Evolutionary conservation across 2,113 vertebrate genomes (phyloP), one percentile per base, ranked within the genome.

Genomic region (Pygoscelis adeliae): DNA sequence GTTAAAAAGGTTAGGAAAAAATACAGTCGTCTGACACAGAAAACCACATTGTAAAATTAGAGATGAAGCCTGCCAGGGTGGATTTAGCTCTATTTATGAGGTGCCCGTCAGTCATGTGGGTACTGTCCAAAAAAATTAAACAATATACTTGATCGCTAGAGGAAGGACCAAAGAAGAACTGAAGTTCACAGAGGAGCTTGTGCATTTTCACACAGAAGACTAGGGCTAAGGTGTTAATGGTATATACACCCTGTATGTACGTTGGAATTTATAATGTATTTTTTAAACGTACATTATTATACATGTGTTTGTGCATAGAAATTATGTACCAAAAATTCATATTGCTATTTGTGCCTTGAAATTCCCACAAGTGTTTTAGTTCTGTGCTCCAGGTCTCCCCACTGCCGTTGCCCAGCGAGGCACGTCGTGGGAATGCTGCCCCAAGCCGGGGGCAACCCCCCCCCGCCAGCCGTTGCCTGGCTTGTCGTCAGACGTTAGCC

Each of bases 21-120:
- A 27, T 13, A 9, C 18, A 59, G 49, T 77, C 11, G 4, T 62
- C 91, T 86, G 50, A 87, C 66, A 90, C 6, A 50, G 62, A 77
- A 93, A 93, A 85, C 9, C 67, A 50, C 46, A 11, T 25, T 34
- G 55, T 40, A 88, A 91, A 92, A 96, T 63, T n/a, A 79, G 82
- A 94, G 71, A 8, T 85, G 62, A 96, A 91, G 29, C 36, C 91
- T 96, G 93, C 63, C 89, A 88, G 63, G 46, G 34, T 73, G 40
- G 62, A 83, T 94, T 76, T 83, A 85, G 23, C 19, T 83, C 2
- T 61, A 22, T 42, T 88, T 76, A 80, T 65, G 38, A 85, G 85
- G 70, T 42, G n/a, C 59, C 78, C 0, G 0, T 85, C 87, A 94
- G 49, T 92, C 66, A 72, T n/a, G 49, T 72, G 62, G 30, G n/a